These are phyloP conservation scores for Synergus gifuensis DNA, from an alignment of 2,888 invertebrate species.

Conservation along the genomic window DNA sequence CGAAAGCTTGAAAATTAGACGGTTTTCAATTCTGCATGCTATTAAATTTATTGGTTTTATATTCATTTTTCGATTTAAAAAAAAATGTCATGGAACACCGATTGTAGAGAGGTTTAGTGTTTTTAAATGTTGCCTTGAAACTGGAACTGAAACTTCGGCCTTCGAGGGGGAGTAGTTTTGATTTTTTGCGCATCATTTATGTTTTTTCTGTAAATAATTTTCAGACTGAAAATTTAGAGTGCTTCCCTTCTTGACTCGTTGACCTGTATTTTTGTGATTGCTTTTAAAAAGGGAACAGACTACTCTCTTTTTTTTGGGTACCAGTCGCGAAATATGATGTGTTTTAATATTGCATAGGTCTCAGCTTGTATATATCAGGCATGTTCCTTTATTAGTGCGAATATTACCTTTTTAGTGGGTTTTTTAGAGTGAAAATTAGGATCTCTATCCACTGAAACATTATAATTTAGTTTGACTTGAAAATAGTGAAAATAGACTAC, in stretches of 20 bases:
- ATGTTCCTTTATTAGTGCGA: constrained; percentile 11
- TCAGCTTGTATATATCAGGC: background rate
- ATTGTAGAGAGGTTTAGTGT: background rate
- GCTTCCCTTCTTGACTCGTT: constrained; percentile 10
- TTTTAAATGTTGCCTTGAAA: constrained; percentile 23
- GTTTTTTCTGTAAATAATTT: constrained; percentile 22
- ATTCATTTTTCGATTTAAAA: too few species aligned
- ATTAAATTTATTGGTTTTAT: too few species aligned
- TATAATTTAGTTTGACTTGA: background rate
- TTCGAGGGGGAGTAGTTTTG: background rate
- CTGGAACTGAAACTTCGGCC: constrained; percentile 5
- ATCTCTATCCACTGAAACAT: background rate
- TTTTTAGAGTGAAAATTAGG: background rate
- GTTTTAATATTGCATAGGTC: constrained; percentile 16
- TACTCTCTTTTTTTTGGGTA: background rate
- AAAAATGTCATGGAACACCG: background rate
- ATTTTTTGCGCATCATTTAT: constrained; percentile 14
- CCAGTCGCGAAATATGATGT: constrained; percentile 18
- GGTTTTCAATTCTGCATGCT: too few species aligned
- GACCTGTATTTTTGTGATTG: too few species aligned
- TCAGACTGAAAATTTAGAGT: constrained; percentile 8
- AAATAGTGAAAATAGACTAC: background rate
- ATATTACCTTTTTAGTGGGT: background rate
- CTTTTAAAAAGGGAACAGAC: background rate
- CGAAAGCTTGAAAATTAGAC: too few species aligned